These are phyloP conservation scores for Ptiloglossa arizonensis DNA, from an alignment of 1,140 invertebrate species.

Conservation along the genomic window DNA sequence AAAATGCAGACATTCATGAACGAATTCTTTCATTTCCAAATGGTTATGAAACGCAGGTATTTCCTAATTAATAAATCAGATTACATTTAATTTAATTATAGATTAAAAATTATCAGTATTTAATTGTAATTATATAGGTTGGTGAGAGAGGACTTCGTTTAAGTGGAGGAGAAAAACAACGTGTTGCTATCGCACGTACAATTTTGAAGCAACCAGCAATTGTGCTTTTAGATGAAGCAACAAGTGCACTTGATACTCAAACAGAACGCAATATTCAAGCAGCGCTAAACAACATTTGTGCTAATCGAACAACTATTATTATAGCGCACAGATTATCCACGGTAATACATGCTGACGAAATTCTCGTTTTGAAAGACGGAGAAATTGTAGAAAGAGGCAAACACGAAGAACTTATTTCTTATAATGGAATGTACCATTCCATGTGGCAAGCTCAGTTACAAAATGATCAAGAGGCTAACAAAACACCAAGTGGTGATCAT, in stretches of 20 bases:
- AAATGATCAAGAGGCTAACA: slow-evolving; percentile 80
- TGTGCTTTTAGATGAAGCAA: slow-evolving; percentile 95
- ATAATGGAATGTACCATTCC: slow-evolving; percentile 88
- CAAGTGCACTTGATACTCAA: slow-evolving; percentile 91
- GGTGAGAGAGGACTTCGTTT: slow-evolving; percentile 90
- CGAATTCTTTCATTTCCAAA: slow-evolving; percentile 95
- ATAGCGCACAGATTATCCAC: slow-evolving; percentile 97
- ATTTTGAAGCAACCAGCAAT: slow-evolving; percentile 93
- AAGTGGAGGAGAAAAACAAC: slow-evolving; percentile 96
- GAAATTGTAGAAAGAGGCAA: slow-evolving; percentile 94
- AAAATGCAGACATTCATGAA: slow-evolving; percentile 96
- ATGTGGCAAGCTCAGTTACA: slow-evolving; percentile 95
- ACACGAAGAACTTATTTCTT: slow-evolving; percentile 89
- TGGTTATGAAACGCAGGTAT: slow-evolving; percentile 90
- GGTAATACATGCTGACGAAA: slow-evolving; percentile 96
- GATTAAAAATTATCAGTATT: slow-evolving; percentile 12
- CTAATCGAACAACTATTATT: slow-evolving; percentile 94
- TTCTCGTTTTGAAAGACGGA: slow-evolving; percentile 94
- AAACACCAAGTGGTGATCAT: slow-evolving; percentile 15
- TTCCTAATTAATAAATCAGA: neutral
- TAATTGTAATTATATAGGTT: slow-evolving; percentile 80
- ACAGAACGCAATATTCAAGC: slow-evolving; percentile 92
- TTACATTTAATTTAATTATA: neutral
- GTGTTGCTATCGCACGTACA: slow-evolving; percentile 95
- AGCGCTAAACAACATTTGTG: slow-evolving; percentile 89